These are phyloP conservation scores for Malurus alboscapulatus DNA, from an alignment of 2,113 vertebrate species.

Conservation along the genomic window DNA sequence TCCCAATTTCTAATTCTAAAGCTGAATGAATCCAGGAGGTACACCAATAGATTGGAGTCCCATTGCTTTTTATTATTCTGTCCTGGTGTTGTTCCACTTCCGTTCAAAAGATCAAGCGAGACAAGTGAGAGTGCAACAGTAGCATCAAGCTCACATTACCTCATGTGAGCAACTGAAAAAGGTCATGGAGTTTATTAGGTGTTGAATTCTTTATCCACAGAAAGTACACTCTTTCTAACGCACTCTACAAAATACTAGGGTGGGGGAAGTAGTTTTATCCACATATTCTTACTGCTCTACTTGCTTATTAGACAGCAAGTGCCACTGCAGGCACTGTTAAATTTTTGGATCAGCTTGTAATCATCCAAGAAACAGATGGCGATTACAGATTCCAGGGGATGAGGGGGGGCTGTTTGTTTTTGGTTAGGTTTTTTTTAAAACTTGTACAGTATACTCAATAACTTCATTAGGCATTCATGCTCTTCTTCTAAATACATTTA, in stretches of 20 bases:
- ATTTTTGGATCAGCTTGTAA: constrained; percentile 54
- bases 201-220: neutral
- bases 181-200: neutral
- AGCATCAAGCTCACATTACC: neutral
- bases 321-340: neutral
- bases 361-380: constrained; percentile 54
- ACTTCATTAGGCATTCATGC: neutral
- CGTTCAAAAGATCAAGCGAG: neutral
- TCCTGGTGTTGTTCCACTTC: neutral
- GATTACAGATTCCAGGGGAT: constrained; percentile 15
- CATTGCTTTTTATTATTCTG: neutral
- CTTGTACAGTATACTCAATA: neutral
- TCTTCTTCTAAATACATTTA: neutral
- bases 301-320: constrained; percentile 27
- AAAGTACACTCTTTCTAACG: neutral
- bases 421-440: neutral
- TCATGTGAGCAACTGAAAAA: neutral
- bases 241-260: neutral
- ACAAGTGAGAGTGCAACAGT: neutral
- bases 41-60: neutral
- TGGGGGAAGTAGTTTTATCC: neutral
- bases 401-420: neutral
- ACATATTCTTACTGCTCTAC: neutral
- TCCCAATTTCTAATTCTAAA: neutral
- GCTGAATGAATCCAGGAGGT: neutral